Evolutionary conservation across 2,113 vertebrate genomes (phyloP).

Genomic region (Nasalis larvatus): DNA sequence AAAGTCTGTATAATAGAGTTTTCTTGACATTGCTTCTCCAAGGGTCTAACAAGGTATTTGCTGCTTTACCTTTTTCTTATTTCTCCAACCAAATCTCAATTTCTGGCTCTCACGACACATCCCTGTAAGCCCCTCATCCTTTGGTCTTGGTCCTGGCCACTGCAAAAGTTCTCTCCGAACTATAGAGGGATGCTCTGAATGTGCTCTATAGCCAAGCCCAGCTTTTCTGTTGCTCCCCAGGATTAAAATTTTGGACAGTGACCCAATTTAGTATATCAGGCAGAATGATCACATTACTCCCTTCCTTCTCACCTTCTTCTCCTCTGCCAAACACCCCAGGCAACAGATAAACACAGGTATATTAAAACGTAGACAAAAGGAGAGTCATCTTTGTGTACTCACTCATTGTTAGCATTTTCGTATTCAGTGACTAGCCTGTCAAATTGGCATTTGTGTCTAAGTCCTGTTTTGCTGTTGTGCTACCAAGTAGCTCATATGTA

Average conservation of each 20-base stretch:
- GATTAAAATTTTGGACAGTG: background rate
- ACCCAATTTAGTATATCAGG: too few relatives aligned
- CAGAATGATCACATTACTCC: background rate
- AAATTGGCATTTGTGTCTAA: background rate
- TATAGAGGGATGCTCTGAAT: background rate
- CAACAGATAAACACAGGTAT: background rate
- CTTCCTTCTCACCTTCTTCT: background rate
- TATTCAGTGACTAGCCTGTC: background rate
- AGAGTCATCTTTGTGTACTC: background rate
- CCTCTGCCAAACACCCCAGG: background rate
- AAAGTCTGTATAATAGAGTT: background rate
- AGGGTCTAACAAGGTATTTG: background rate
- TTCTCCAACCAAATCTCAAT: background rate
- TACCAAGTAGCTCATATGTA: background rate
- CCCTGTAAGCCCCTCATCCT: too few relatives aligned
- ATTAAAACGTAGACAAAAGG: background rate
- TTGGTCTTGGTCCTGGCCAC: too few relatives aligned
- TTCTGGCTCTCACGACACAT: background rate
- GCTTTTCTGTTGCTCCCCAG: background rate
- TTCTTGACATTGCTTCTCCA: background rate
- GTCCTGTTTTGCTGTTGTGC: rapidly evolving
- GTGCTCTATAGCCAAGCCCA: background rate
- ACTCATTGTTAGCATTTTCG: background rate
- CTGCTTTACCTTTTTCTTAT: background rate
- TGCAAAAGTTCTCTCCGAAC: background rate